A percentile compares a stretch with the other conserved stretches of the same genome.
phyloP scores from a whole-genome alignment of 2,797 vertebrate genomes.

The Clarias laeviceps region DNA sequence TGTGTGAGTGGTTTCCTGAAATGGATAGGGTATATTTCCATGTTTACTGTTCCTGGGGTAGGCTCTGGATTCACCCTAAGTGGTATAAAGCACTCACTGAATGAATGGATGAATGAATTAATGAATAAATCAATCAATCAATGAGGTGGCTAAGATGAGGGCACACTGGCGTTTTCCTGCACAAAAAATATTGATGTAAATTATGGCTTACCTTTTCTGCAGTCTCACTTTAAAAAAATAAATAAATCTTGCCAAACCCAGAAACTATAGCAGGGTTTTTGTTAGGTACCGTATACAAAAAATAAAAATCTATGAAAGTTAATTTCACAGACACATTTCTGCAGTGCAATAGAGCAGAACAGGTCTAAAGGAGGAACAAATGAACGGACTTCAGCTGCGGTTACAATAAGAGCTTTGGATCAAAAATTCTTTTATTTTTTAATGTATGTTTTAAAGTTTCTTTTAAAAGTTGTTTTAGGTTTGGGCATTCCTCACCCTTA shows the following conservation, averaged over 20 bases:
- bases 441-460: background rate
- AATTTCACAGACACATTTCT: slow-evolving; percentile 15
- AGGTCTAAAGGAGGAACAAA: background rate
- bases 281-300: slow-evolving; percentile 4
- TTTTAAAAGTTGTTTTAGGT: slow-evolving; percentile 3
- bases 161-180: slow-evolving; percentile 2
- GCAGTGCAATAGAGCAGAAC: background rate
- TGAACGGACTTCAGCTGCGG: background rate
- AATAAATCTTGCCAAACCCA: background rate
- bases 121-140: background rate
- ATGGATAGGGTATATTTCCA: background rate
- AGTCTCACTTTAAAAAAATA: background rate
- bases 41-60: background rate
- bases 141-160: background rate
- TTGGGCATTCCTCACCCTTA: slow-evolving; percentile 1
- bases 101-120: background rate
- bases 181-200: background rate
- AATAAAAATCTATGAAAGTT: background rate
- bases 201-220: background rate
- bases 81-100: background rate
- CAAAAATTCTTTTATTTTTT: background rate
- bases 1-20: background rate
- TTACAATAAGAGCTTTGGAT: background rate
- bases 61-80: background rate
- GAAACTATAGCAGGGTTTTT: background rate